Conservation (phyloP, 2,113 vertebrate species). For the Eira barbara region DNA sequence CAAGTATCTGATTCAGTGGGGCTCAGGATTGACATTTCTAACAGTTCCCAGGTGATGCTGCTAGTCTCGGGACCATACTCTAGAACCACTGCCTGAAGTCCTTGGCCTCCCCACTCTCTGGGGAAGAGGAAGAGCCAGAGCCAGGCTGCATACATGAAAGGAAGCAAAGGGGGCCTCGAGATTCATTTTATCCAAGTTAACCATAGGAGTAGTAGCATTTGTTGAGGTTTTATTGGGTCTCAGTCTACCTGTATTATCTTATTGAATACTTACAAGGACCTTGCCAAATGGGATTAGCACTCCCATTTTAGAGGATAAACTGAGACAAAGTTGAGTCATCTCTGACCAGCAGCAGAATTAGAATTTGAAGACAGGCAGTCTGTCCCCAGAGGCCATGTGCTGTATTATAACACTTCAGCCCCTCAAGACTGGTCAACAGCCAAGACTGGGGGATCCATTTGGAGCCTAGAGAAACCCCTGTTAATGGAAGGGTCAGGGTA, state of each 20-base stretch:
- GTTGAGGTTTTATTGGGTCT: background rate
- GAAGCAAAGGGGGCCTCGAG: background rate
- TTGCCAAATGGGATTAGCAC: background rate
- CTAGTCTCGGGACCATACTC: background rate
- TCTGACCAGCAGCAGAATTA: background rate
- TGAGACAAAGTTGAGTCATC: background rate
- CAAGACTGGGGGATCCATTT: background rate
- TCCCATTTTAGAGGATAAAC: background rate
- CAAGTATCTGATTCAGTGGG: background rate
- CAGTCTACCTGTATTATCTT: background rate
- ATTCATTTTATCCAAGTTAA: background rate
- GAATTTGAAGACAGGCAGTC: background rate
- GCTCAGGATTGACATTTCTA: background rate
- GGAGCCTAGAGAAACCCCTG: background rate
- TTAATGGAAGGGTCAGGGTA: background rate
- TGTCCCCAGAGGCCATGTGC: background rate
- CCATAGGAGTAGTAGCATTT: background rate
- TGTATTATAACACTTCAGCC: fast-evolving
- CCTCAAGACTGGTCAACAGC: background rate
- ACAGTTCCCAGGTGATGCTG: background rate
- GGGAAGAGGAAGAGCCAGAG: background rate
- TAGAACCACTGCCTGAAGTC: background rate
- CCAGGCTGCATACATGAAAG: background rate
- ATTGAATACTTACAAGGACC: background rate
- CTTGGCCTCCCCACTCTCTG: background rate